A percentile compares a stretch with the other conserved stretches of the same genome.
Conservation (phyloP, 2,888 invertebrate genomes). For the Electrophaes corylata region DNA sequence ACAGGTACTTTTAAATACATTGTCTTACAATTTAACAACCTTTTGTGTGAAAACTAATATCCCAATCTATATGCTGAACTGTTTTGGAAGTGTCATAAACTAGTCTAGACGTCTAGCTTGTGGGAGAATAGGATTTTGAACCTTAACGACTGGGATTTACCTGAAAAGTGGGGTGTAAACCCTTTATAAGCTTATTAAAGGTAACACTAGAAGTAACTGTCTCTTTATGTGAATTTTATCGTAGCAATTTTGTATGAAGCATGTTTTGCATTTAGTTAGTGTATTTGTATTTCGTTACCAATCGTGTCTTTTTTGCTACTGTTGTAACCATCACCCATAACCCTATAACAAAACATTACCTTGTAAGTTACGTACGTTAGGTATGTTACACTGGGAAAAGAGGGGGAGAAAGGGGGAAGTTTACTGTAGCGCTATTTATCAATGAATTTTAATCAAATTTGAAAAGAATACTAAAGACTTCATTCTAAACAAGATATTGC, state of each 20-base stretch:
- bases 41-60: conserved; percentile 28
- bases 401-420: no score
- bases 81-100: conserved; percentile 41
- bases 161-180: conserved; percentile 33
- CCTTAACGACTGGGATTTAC: conserved; percentile 35
- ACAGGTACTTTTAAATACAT: neutral
- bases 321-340: no score
- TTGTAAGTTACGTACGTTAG: no score
- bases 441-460: no score
- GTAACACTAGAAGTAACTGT: neutral
- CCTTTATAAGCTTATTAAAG: conserved; percentile 9
- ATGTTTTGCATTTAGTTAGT: conserved; percentile 4
- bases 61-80: conserved; percentile 42
- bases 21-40: neutral
- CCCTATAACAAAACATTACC: no score
- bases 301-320: no score
- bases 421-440: no score
- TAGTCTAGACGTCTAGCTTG: conserved; percentile 48
- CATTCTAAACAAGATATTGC: no score
- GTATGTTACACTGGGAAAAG: no score
- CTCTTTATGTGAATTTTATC: conserved; percentile 5
- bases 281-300: neutral
- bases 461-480: no score
- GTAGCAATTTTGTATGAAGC: conserved; percentile 1
- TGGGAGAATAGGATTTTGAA: conserved; percentile 29